phyloP scores from a whole-genome alignment of 2,113 vertebrate species.

The Nibea albiflora region DNA sequence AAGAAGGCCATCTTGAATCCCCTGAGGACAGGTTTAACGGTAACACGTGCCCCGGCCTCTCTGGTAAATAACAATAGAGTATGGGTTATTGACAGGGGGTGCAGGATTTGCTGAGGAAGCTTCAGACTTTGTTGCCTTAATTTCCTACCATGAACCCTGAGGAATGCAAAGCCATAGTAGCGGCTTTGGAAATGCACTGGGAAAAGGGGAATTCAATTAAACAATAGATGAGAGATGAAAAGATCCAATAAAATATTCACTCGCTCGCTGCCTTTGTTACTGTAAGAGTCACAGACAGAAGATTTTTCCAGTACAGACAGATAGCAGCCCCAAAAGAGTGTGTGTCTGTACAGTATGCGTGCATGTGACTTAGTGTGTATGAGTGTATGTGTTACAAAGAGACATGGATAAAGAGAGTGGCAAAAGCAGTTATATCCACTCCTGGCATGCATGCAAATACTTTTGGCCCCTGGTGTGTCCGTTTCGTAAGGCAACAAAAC shows the following conservation, averaged over 20 bases:
- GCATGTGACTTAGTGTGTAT: neutral
- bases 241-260: constrained; percentile 70
- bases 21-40: constrained; percentile 59
- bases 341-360: neutral
- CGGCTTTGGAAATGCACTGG: constrained; percentile 13
- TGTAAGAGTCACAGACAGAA: constrained; percentile 42
- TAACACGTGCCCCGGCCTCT: constrained; percentile 34
- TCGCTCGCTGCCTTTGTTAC: constrained; percentile 45
- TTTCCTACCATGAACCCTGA: constrained; percentile 46
- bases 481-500: constrained; percentile 9
- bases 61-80: constrained; percentile 62
- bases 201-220: constrained; percentile 41
- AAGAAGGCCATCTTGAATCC: constrained; percentile 55
- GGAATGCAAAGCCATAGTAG: constrained; percentile 29
- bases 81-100: constrained; percentile 41
- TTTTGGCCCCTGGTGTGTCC: constrained; percentile 34
- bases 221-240: constrained; percentile 61
- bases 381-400: constrained; percentile 15
- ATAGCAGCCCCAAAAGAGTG: constrained; percentile 24
- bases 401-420: neutral
- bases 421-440: constrained; percentile 17
- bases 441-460: neutral
- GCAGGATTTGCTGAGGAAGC: constrained; percentile 45
- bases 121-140: constrained; percentile 48
- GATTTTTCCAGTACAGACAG: constrained; percentile 43